Evolutionary conservation across 1,140 invertebrate genomes (phyloP).

Genomic region (Psix sp.): DNA sequence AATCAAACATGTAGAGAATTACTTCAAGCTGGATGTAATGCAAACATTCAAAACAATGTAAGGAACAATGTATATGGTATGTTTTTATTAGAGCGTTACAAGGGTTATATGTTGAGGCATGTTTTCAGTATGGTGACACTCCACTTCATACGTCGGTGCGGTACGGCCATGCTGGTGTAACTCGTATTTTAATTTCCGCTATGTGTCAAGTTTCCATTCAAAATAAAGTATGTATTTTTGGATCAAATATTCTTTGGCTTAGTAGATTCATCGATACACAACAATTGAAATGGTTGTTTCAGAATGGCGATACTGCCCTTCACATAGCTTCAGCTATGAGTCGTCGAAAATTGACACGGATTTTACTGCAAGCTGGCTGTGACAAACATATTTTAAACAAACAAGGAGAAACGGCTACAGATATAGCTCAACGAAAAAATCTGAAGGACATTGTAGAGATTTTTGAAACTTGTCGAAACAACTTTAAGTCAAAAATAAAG

Average conservation of each 20-base stretch:
- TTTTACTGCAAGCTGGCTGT: conserved; percentile 91
- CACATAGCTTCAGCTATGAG: conserved; percentile 97
- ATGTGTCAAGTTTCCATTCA: conserved; percentile 90
- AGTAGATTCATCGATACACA: not conserved
- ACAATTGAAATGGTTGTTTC: conserved; percentile 21
- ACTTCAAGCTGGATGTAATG: conserved; percentile 89
- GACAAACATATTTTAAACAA: conserved; percentile 89
- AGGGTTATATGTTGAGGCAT: no score
- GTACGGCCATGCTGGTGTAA: conserved; percentile 97
- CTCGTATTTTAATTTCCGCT: conserved; percentile 94
- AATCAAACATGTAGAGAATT: conserved; percentile 95
- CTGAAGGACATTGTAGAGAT: conserved; percentile 88
- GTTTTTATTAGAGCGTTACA: no score
- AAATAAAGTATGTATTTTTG: conserved; percentile 84
- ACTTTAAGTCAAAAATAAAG: conserved; percentile 67
- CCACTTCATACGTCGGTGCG: conserved; percentile 95
- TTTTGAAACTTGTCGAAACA: conserved; percentile 79
- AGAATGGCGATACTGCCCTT: conserved; percentile 95
- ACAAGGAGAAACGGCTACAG: conserved; percentile 92
- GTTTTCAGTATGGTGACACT: conserved; percentile 95
- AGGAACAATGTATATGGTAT: no score
- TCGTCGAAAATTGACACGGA: conserved; percentile 92
- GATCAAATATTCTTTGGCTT: not conserved
- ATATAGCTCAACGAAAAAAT: conserved; percentile 92
- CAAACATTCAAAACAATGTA: conserved; percentile 94